phyloP scores from a whole-genome alignment of 2,888 invertebrate species.

The Gastrophysa polygoni region DNA sequence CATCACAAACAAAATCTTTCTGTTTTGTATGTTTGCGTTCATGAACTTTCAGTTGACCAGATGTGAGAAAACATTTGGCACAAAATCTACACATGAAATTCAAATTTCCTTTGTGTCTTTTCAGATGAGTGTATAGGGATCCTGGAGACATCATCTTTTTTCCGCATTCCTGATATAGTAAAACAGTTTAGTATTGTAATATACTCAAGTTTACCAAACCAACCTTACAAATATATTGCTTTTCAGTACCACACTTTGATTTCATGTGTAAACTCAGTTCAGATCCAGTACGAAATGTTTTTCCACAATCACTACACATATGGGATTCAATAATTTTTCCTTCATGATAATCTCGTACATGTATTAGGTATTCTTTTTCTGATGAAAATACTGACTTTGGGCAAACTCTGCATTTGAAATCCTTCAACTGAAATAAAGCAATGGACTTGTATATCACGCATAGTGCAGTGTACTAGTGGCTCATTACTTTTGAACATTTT shows the following conservation, averaged over 20 bases:
- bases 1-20: slow-evolving; percentile 51
- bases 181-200: slow-evolving; percentile 13
- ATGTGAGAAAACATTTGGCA: slow-evolving; percentile 51
- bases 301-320: slow-evolving; percentile 58
- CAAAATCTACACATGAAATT: slow-evolving; percentile 52
- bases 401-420: slow-evolving; percentile 42
- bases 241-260: slow-evolving; percentile 59
- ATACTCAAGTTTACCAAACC: background rate
- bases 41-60: slow-evolving; percentile 51
- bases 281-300: slow-evolving; percentile 56
- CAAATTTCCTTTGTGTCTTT: slow-evolving; percentile 47
- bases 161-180: slow-evolving; percentile 48
- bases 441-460: background rate
- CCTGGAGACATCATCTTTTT: slow-evolving; percentile 51
- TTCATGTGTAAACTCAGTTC: slow-evolving; percentile 52
- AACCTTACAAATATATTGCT: slow-evolving; percentile 55
- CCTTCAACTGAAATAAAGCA: slow-evolving; percentile 22
- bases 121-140: slow-evolving; percentile 50
- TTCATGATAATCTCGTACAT: slow-evolving; percentile 55
- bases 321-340: slow-evolving; percentile 46
- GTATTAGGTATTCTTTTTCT: slow-evolving; percentile 53
- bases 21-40: slow-evolving; percentile 54
- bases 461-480: too few relatives aligned
- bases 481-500: slow-evolving; percentile 25
- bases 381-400: slow-evolving; percentile 47